These are phyloP conservation scores for Mythimna pallens DNA, from an alignment of 2,888 invertebrate genomes.

Conservation along the genomic window DNA sequence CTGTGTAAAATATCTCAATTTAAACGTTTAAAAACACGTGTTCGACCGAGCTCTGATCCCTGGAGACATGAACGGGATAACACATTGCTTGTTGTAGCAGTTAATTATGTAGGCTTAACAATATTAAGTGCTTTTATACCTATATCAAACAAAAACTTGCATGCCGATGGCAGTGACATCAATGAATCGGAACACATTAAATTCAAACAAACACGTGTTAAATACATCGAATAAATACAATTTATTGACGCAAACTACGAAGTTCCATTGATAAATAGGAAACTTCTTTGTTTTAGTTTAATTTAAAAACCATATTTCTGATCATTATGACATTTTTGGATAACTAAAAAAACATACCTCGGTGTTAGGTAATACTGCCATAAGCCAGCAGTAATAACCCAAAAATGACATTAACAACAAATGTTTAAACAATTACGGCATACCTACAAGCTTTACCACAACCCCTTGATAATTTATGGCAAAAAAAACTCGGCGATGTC, in stretches of 20 bases:
- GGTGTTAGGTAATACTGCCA: not conserved
- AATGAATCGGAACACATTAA: not conserved
- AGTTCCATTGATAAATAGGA: no score
- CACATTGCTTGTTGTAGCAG: constrained; percentile 78
- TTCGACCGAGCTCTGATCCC: constrained; percentile 84
- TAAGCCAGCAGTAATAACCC: not conserved
- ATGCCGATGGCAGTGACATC: constrained; percentile 15
- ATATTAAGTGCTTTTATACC: constrained; percentile 50
- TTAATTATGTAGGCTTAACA: constrained; percentile 72
- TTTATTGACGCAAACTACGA: not conserved
- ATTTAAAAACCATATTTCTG: not conserved
- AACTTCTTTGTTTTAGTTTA: not conserved
- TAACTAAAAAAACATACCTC: not conserved
- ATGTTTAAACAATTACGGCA: constrained; percentile 74
- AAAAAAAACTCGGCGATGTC: constrained; percentile 80
- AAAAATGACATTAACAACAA: constrained; percentile 58
- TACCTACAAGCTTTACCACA: constrained; percentile 76
- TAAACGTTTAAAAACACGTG: constrained; percentile 87
- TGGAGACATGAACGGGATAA: constrained; percentile 78
- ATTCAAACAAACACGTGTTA: not conserved
- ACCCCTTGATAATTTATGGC: constrained; percentile 80
- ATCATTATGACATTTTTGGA: not conserved
- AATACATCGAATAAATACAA: constrained; percentile 7
- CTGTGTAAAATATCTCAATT: constrained; percentile 86
- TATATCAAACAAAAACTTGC: constrained; percentile 41